A percentile compares a stretch with the other conserved stretches of the same genome.
Conservation (phyloP, 2,888 invertebrate genomes). For the Celastrina argiolus region DNA sequence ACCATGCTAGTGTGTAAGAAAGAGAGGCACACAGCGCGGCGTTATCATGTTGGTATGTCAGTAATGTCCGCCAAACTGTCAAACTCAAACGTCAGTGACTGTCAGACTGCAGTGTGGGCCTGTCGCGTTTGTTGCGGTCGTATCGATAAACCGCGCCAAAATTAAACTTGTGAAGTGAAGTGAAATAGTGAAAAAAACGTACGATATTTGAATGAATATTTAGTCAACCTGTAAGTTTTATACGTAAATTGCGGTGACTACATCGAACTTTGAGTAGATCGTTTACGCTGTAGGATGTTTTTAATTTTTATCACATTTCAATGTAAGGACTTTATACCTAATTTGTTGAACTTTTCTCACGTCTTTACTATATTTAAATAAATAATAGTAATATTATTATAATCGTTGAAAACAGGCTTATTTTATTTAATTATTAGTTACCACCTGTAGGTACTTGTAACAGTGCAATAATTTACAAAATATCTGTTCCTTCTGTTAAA, state of each 20-base stretch:
- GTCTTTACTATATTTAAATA: neutral
- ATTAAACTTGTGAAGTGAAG: constrained; percentile 23
- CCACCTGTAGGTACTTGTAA: no score
- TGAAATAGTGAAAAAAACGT: constrained; percentile 43
- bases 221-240: neutral
- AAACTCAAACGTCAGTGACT: constrained; percentile 47
- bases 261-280: constrained; percentile 25
- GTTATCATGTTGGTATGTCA: constrained; percentile 21
- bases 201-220: neutral
- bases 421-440: no score
- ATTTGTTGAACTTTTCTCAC: neutral
- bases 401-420: no score
- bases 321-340: no score
- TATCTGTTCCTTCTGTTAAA: neutral
- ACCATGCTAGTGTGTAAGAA: constrained; percentile 43
- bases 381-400: neutral
- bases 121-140: constrained; percentile 40
- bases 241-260: constrained; percentile 62
- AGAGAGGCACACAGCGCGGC: constrained; percentile 35
- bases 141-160: constrained; percentile 20
- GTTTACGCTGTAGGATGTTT: constrained; percentile 25
- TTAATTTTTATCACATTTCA: constrained; percentile 12
- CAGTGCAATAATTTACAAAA: neutral
- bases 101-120: constrained; percentile 49
- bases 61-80: constrained; percentile 16